Base-by-base conservation (phyloP, 2,797 vertebrate species). In the Poecilia wingei region DNA sequence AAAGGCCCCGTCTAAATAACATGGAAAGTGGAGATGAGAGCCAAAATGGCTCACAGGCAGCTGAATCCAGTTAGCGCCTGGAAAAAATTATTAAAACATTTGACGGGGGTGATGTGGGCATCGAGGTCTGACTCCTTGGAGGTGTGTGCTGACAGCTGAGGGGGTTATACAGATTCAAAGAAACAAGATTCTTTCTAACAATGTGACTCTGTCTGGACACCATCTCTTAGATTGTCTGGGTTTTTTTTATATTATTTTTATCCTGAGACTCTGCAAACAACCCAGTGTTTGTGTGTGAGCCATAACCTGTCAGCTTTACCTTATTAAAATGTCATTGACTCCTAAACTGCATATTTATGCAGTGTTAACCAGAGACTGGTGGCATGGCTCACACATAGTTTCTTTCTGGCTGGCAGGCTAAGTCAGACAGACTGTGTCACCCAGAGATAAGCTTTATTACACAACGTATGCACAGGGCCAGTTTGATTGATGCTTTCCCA, bases 241-340 rank as follows among this genome's bases (percentile, higher is more conserved):
- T 79, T 84, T 71, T 41, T 45, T 69, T 51, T 13, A 89, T 47
- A 46, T 46, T 4, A 76, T 61, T 70, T 28, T 79, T 64, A 90
- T 89, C 84, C 79, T 9, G 36, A 72, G 81, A 75, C 79, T 70
- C 76, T 84, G 82, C 84, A 92, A 92, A 93, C 89, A 94, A 92
- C 75, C 4, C 74, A 33, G 76, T 92, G 91, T 93, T 90, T 92
- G 93, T 93, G 91, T 77, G 85, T 70, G 74, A 81, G 88, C 79
- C 81, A 77, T 81, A 51, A 90, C 89, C 93, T 90, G 92, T 93
- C 93, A 93, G 93, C 91, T 91, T 86, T 91, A 88, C 93, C 94
- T 94, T 95, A 95, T 96, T 95, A 96, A 96, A 96, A 94, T 89
- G 93, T 94, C 94, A 95, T 92, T 92, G 93, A 94, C 92, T 94